phyloP scores from a whole-genome alignment of 2,888 invertebrate genomes.

The Campopleginae sp. region DNA sequence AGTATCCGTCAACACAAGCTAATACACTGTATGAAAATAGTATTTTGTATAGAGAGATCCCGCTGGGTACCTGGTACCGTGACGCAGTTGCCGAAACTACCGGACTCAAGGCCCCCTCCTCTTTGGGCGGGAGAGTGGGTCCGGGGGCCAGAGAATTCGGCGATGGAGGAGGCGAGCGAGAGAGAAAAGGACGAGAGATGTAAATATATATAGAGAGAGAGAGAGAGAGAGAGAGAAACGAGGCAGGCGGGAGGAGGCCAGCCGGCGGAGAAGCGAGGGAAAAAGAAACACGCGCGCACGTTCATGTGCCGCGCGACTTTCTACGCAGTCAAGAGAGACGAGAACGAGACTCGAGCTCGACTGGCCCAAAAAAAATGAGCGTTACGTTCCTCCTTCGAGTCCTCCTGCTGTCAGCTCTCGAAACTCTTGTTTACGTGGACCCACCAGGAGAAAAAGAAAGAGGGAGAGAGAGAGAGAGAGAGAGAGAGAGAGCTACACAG shows the following conservation, averaged over 20 bases:
- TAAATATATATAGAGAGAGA: conserved; percentile 14
- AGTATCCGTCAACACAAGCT: conserved; percentile 43
- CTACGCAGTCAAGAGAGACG: conserved; percentile 74
- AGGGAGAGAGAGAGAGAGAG: conserved; percentile 20
- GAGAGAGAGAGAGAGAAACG: conserved; percentile 28
- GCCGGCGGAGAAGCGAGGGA: conserved; percentile 51
- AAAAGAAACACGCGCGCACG: conserved; percentile 52
- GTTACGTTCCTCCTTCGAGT: conserved; percentile 43
- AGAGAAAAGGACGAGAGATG: conserved; percentile 39
- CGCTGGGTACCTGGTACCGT: conserved; percentile 71
- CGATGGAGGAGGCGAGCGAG: conserved; percentile 35
- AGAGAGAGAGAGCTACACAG: conserved; percentile 19
- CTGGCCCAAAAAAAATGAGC: conserved; percentile 64
- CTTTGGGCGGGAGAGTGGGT: conserved; percentile 64
- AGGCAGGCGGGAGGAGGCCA: conserved; percentile 58
- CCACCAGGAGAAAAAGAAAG: conserved; percentile 33
- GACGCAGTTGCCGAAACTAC: conserved; percentile 80
- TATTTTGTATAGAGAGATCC: conserved; percentile 52
- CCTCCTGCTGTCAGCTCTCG: conserved; percentile 63
- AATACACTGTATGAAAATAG: conserved; percentile 41
- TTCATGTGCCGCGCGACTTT: conserved; percentile 74
- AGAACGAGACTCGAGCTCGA: conserved; percentile 56
- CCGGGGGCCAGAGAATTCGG: conserved; percentile 63
- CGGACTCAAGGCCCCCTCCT: conserved; percentile 70
- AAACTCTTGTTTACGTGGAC: conserved; percentile 70